Conservation (phyloP, 2,113 vertebrate species). For the Aix galericulata region DNA sequence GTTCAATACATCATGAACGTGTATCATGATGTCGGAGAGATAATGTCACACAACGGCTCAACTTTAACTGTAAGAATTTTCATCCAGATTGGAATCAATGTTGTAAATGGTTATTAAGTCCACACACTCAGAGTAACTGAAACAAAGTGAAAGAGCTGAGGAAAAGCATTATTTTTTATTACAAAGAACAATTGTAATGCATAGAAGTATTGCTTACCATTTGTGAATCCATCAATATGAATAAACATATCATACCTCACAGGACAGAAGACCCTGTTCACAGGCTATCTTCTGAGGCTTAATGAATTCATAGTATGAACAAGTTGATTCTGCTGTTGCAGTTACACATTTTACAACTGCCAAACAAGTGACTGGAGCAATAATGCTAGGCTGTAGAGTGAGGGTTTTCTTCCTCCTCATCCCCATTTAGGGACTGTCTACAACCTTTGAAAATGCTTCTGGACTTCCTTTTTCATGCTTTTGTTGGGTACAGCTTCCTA, state of each 20-base stretch:
- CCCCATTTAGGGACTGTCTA: not conserved
- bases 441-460: not conserved
- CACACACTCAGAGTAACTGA: constrained; percentile 36
- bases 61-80: constrained; percentile 9
- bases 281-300: constrained; percentile 13
- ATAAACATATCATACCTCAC: not conserved
- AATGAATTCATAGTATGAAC: constrained; percentile 25
- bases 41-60: constrained; percentile 24
- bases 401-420: not conserved
- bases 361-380: constrained; percentile 10
- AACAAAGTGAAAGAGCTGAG: constrained; percentile 32
- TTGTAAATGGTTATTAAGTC: constrained; percentile 41
- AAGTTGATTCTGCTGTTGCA: constrained; percentile 25
- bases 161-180: not conserved
- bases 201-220: not conserved
- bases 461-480: not conserved
- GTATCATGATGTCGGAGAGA: constrained; percentile 19
- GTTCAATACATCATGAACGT: not conserved
- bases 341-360: constrained; percentile 32
- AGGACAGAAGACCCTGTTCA: not conserved
- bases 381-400: not conserved
- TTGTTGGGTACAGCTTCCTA: not conserved
- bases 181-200: not conserved
- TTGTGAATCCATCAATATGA: not conserved
- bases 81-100: constrained; percentile 51